Percentiles rank a stretch among this genome's conserved stretches.
These are phyloP conservation scores for Zenarchopterus dispar DNA, from an alignment of 2,797 vertebrate species.

Conservation along the genomic window DNA sequence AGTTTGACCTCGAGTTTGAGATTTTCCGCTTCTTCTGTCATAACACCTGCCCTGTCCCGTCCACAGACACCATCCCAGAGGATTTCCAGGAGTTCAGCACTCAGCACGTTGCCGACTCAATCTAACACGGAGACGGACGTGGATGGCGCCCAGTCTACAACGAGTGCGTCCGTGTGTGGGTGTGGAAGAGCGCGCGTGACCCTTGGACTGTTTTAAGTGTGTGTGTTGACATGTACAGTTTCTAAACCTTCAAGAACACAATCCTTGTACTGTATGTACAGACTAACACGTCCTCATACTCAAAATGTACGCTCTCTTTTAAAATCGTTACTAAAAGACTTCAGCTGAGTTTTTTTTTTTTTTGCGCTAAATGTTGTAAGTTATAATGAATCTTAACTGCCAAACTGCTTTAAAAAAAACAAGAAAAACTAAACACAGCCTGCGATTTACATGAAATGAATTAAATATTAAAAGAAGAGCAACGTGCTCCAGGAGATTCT, in stretches of 20 bases:
- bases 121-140: constrained; percentile 66
- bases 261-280: constrained; percentile 56
- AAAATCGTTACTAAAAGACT: constrained; percentile 26
- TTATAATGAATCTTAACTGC: constrained; percentile 3
- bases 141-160: constrained; percentile 30
- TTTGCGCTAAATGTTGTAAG: constrained; percentile 15
- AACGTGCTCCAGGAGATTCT: neutral
- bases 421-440: neutral
- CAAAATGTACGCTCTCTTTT: constrained; percentile 5
- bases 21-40: constrained; percentile 20
- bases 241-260: constrained; percentile 42
- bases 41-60: constrained; percentile 34
- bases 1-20: constrained; percentile 13
- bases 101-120: constrained; percentile 87
- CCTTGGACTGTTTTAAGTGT: constrained; percentile 12
- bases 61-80: constrained; percentile 95
- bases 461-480: neutral
- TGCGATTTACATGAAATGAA: neutral
- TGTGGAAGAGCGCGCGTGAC: neutral
- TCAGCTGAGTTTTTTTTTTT: constrained; percentile 5
- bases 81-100: constrained; percentile 97
- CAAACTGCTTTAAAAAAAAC: too few relatives aligned
- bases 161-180: constrained; percentile 29
- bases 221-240: constrained; percentile 48
- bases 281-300: constrained; percentile 20